Percentiles rank a stretch among this genome's conserved stretches.
These are phyloP conservation scores for Plectus sambesii DNA, from an alignment of 1,140 invertebrate genomes.

Conservation along the genomic window DNA sequence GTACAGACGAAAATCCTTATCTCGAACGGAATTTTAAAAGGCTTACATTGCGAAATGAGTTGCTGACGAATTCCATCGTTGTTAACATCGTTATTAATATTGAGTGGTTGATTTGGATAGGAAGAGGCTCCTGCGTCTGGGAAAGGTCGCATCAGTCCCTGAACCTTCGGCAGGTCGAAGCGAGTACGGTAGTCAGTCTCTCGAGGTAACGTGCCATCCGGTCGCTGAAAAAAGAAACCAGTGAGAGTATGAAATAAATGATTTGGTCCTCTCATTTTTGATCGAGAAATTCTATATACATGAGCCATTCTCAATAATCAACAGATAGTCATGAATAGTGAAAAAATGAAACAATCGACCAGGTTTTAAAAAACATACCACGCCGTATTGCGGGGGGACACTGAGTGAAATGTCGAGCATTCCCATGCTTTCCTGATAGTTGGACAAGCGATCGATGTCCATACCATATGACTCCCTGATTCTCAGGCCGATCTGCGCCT, in stretches of 20 bases:
- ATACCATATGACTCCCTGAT: slow-evolving; percentile 40
- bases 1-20: too few species aligned
- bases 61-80: slow-evolving; percentile 22
- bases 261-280: too few species aligned
- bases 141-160: slow-evolving; percentile 26
- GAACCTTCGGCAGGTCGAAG: slow-evolving; percentile 21
- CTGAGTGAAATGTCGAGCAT: slow-evolving; percentile 36
- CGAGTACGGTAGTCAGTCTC: slow-evolving; percentile 20
- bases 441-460: slow-evolving; percentile 43
- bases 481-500: slow-evolving; percentile 40
- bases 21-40: too few species aligned
- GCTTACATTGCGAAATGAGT: slow-evolving; percentile 22
- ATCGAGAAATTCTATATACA: too few species aligned
- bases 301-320: too few species aligned
- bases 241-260: neutral
- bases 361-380: too few species aligned
- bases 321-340: too few species aligned
- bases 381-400: slow-evolving; percentile 8
- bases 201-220: slow-evolving; percentile 26
- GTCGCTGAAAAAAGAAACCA: slow-evolving; percentile 10
- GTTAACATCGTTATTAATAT: slow-evolving; percentile 24
- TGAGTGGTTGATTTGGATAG: slow-evolving; percentile 20
- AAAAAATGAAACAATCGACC: too few species aligned
- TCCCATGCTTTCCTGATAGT: slow-evolving; percentile 42
- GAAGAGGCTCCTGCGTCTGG: slow-evolving; percentile 32